Evolutionary conservation across 2,113 vertebrate genomes (phyloP), one percentile per base, ranked within the genome.

Genomic region (Merops nubicus): DNA sequence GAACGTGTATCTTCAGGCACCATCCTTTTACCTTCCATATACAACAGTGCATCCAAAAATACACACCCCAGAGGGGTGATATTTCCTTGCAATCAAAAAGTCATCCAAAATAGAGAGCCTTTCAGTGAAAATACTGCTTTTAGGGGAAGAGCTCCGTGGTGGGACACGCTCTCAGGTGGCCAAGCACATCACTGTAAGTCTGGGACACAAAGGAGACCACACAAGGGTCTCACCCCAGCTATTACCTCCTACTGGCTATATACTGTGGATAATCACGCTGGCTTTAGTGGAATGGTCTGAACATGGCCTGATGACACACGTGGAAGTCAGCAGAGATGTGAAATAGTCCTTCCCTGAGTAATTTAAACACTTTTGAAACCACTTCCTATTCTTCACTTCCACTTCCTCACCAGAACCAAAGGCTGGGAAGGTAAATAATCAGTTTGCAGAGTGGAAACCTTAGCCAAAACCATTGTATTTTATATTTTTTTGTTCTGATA

Each of bases 301-400:
- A 74, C 17, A 48, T 53, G 73, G 34, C 47, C 43, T 1, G 6
- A 5, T 42, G 54, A 42, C 50, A 15, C 6, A 15, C 80, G 11
- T 29, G 15, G 59, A 43, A 59, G 19, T 33, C 79, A 54, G 42
- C 68, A 77, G 91, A 47, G 72, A 77, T 33, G 26, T 62, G 75
- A 90, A 77, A 91, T 11, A 83, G 34, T 91, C 90, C 90, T 94
- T 95, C 85, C 96, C 93, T 90, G 96, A 94, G 88, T 69, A 91
- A 96, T 77, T 56, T 13, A 78, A 95, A 70, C 13, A 34, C 29
- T 72, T 85, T 22, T 34, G 18, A 90, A 89, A 85, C 28, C 13
- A 76, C 70, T 91, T 93, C 56, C 29, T 42, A 54, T 69, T 94
- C 74, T 63, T 88, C 38, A 33, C 3, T n/a, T n/a, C n/a, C n/a